Conservation (phyloP, 2,888 invertebrate species). For the Perdita meconis region DNA sequence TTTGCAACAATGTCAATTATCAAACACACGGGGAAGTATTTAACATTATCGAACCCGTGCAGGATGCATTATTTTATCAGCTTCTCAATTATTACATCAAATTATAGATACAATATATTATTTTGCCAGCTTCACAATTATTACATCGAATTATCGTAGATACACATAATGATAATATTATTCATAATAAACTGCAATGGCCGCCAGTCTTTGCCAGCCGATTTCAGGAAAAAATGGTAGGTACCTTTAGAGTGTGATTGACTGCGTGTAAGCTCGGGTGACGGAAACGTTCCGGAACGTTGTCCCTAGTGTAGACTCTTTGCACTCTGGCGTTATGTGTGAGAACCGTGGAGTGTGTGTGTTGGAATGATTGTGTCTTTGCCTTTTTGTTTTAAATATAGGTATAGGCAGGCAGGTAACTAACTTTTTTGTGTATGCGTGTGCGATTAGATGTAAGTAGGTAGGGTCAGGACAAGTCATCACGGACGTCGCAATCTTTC, state of each 20-base stretch:
- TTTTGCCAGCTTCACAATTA: too few relatives aligned
- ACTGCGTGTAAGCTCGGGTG: constrained; percentile 1
- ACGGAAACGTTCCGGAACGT: constrained; percentile 17
- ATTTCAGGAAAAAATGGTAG: constrained; percentile 23
- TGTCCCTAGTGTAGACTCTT: constrained; percentile 9
- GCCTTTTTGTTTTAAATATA: constrained; percentile 21
- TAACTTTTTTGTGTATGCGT: constrained; percentile 6
- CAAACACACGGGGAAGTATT: too few relatives aligned
- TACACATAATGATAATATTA: not conserved
- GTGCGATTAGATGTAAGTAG: not conserved
- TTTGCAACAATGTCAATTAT: too few relatives aligned
- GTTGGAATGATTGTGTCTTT: constrained; percentile 1
- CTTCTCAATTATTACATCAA: too few relatives aligned
- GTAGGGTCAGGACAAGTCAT: constrained; percentile 5
- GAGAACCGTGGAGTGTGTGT: constrained; percentile 13
- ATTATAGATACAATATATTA: too few relatives aligned
- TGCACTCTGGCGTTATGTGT: constrained; percentile 2
- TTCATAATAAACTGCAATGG: constrained; percentile 3
- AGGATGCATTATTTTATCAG: too few relatives aligned
- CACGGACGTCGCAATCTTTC: not conserved
- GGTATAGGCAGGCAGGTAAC: constrained; percentile 5
- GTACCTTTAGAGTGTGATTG: constrained; percentile 18
- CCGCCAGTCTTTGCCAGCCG: constrained; percentile 7
- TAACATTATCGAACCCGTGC: too few relatives aligned
- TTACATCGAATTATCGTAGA: not conserved